phyloP scores from a whole-genome alignment of 2,888 invertebrate genomes.

The Drosophila kokeensis region DNA sequence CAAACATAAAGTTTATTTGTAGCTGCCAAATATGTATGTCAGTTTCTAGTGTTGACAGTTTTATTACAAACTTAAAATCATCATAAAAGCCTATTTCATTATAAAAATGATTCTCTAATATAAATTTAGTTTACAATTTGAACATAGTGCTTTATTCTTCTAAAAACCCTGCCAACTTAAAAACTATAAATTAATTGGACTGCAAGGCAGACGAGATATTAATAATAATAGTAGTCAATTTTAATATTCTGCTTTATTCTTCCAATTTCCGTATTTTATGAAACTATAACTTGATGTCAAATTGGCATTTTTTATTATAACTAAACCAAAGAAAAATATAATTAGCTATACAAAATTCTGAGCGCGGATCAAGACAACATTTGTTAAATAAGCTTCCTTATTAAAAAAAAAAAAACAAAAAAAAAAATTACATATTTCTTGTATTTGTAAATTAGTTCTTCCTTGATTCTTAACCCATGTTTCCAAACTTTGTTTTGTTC shows the following conservation, averaged over 20 bases:
- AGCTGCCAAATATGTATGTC: background rate
- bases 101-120: background rate
- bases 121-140: background rate
- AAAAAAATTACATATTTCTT: background rate
- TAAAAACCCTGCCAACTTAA: background rate
- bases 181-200: background rate
- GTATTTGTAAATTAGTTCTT: background rate
- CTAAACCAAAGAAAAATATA: background rate
- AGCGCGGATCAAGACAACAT: background rate
- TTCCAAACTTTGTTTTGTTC: background rate
- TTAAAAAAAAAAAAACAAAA: background rate
- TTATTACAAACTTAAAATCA: background rate
- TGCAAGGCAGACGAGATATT: background rate
- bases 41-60: background rate
- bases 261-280: background rate
- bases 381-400: no score
- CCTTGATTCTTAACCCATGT: background rate
- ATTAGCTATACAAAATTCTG: background rate
- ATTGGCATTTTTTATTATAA: background rate
- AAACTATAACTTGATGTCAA: background rate
- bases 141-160: background rate
- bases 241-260: background rate
- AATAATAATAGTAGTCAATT: background rate
- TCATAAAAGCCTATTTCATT: background rate
- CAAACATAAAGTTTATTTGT: background rate